Evolutionary conservation across 2,113 vertebrate genomes (phyloP).

Genomic region (Stegastes partitus): DNA sequence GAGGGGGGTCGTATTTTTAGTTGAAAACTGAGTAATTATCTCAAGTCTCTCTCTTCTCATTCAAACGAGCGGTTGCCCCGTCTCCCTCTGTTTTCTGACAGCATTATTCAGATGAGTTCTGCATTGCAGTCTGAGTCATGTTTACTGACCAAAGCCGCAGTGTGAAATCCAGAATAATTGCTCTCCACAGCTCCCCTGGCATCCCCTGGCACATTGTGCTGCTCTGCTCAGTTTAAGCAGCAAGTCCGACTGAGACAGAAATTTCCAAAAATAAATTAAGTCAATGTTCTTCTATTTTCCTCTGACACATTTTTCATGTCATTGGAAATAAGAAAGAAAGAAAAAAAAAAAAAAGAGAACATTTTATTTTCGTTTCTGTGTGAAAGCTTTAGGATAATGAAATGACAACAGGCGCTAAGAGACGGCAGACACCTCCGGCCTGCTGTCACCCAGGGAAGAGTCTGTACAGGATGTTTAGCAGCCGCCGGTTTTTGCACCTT

Average conservation of each 20-base stretch:
- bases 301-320: slow-evolving; percentile 8
- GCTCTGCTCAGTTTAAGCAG: slow-evolving; percentile 54
- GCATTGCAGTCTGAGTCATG: slow-evolving; percentile 74
- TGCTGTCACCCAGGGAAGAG: neutral
- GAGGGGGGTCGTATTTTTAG: neutral
- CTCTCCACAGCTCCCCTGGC: slow-evolving; percentile 69
- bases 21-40: slow-evolving; percentile 53
- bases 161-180: slow-evolving; percentile 82
- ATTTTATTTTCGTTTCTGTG: neutral
- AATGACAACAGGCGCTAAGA: neutral
- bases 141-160: slow-evolving; percentile 80
- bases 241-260: slow-evolving; percentile 51
- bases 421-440: neutral
- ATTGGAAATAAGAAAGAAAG: too few relatives aligned
- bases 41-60: slow-evolving; percentile 46
- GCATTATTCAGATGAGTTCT: slow-evolving; percentile 77
- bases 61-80: slow-evolving; percentile 30
- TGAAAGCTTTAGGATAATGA: slow-evolving; percentile 13
- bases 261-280: slow-evolving; percentile 52
- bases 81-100: slow-evolving; percentile 64
- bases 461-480: neutral
- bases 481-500: neutral
- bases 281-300: neutral
- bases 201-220: slow-evolving; percentile 51
- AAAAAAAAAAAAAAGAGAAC: neutral